A percentile compares a stretch with the other conserved stretches of the same genome.
Evolutionary conservation across 1,140 invertebrate genomes (phyloP).

Genomic region (Cherax destructor): DNA sequence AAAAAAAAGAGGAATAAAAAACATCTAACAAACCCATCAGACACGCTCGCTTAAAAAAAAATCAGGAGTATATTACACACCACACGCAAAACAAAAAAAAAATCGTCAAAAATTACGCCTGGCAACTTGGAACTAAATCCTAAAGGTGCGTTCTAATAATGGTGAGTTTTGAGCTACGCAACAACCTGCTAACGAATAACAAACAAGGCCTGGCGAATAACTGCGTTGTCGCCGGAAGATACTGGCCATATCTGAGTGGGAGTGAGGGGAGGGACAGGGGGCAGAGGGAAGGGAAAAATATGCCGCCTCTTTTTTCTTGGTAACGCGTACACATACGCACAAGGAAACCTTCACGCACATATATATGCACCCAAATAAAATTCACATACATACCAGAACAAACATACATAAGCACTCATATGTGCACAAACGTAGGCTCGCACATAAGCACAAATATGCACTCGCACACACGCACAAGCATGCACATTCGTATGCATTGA

Average conservation of each 20-base stretch:
- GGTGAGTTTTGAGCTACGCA: conserved; percentile 43
- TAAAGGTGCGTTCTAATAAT: conserved; percentile 47
- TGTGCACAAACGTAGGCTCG: too few species aligned
- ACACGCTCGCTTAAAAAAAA: conserved; percentile 14
- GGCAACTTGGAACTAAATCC: conserved; percentile 51
- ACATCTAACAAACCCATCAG: not conserved
- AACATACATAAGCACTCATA: too few species aligned
- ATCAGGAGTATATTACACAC: conserved; percentile 17
- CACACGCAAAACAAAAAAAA: not conserved
- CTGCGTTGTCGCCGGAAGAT: conserved; percentile 45
- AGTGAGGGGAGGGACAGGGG: too few species aligned
- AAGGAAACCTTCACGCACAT: too few species aligned
- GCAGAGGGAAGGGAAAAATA: not conserved
- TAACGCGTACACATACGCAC: not conserved
- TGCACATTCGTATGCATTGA: too few species aligned
- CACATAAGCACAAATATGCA: too few species aligned
- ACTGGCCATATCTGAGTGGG: conserved; percentile 18
- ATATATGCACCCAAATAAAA: too few species aligned
- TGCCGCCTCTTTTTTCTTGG: not conserved
- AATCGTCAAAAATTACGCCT: conserved; percentile 18
- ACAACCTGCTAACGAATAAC: conserved; percentile 58
- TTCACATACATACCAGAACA: too few species aligned
- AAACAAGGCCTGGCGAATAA: conserved; percentile 40
- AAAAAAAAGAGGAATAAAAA: conserved; percentile 4
- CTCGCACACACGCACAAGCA: too few species aligned